phyloP scores from a whole-genome alignment of 2,113 vertebrate genomes.

The Cryptotis parvus region DNA sequence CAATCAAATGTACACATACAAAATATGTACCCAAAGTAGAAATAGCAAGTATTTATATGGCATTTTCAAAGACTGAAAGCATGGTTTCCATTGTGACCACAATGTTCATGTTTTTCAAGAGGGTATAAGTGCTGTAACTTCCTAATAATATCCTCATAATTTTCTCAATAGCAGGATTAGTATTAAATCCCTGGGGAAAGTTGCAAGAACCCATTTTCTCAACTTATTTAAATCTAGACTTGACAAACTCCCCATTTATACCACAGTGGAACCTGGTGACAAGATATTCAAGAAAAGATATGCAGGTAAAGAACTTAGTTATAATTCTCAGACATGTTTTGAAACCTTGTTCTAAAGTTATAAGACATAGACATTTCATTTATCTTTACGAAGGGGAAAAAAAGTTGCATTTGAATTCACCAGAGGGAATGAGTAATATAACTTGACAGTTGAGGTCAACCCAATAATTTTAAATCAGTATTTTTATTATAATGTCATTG shows the following conservation, averaged over 20 bases:
- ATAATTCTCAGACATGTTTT: not conserved
- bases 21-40: not conserved
- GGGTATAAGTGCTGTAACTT: conserved; percentile 29
- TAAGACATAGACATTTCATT: not conserved
- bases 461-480: conserved; percentile 9
- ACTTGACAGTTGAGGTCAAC: conserved; percentile 6
- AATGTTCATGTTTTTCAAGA: conserved; percentile 40
- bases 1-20: not conserved
- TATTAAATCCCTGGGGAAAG: conserved; percentile 57
- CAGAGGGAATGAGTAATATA: not conserved
- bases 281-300: not conserved
- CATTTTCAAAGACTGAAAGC: not conserved
- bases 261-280: not conserved
- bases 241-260: conserved; percentile 50
- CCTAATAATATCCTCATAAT: conserved; percentile 73
- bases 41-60: not conserved
- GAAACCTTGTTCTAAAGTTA: not conserved
- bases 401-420: not conserved
- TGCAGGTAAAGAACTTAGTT: conserved; percentile 46
- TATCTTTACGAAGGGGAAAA: not conserved
- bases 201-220: conserved; percentile 73
- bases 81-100: not conserved
- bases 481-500: conserved; percentile 29
- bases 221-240: conserved; percentile 78
- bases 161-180: conserved; percentile 78